phyloP scores from a whole-genome alignment of 2,797 vertebrate species.

The Serranus cabrilla region DNA sequence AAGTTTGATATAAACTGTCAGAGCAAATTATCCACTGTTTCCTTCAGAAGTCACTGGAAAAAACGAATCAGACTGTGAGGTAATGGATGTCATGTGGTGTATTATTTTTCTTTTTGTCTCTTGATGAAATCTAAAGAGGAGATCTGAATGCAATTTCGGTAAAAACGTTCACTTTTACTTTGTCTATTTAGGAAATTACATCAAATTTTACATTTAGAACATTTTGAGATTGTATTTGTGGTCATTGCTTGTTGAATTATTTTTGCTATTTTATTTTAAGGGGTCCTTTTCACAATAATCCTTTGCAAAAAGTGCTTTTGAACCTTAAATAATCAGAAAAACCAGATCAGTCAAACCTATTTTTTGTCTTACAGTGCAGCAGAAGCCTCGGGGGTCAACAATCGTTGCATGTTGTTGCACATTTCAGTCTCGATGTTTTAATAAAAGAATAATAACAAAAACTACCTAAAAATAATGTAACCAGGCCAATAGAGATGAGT shows the following conservation, averaged over 20 bases:
- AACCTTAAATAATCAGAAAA: neutral
- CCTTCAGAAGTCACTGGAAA: neutral
- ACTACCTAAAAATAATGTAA: neutral
- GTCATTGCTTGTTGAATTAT: neutral
- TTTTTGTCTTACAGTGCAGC: neutral
- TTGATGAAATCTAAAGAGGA: neutral
- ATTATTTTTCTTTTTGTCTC: neutral
- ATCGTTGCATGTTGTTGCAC: neutral
- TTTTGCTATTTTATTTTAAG: neutral
- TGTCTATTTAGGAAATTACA: neutral
- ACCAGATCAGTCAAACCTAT: neutral
- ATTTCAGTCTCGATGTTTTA: neutral
- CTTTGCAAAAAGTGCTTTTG: neutral
- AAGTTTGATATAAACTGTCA: neutral
- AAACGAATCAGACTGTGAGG: constrained; percentile 9
- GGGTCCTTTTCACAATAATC: neutral
- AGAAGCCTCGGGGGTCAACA: neutral
- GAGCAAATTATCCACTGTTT: neutral
- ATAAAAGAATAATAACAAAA: constrained; percentile 19
- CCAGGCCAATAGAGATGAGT: neutral
- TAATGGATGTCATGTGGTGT: neutral
- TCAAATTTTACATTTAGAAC: neutral
- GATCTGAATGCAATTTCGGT: neutral
- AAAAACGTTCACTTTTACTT: neutral
- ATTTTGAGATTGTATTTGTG: neutral